phyloP scores from a whole-genome alignment of 2,888 invertebrate genomes.

The Entomobrya multifasciata region DNA sequence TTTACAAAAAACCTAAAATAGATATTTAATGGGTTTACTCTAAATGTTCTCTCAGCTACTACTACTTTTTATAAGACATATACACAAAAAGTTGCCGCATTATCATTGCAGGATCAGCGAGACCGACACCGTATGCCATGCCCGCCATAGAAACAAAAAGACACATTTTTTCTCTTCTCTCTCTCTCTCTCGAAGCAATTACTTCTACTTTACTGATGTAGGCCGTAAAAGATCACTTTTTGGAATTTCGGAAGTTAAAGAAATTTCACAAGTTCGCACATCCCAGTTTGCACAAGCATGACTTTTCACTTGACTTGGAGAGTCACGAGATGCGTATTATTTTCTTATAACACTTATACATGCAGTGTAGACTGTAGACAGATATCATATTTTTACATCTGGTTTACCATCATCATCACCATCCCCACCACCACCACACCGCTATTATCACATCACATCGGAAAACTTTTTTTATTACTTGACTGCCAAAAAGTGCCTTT shows the following conservation, averaged over 20 bases:
- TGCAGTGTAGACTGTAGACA: background rate
- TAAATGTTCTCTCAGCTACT: too few relatives aligned
- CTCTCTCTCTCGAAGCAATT: background rate
- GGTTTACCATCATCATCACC: background rate
- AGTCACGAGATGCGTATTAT: background rate
- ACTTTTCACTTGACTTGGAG: too few relatives aligned
- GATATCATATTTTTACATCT: slow-evolving; percentile 28
- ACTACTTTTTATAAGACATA: too few relatives aligned
- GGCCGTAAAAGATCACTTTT: slow-evolving; percentile 30
- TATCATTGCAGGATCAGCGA: too few relatives aligned
- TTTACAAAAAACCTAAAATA: too few relatives aligned
- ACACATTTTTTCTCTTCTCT: too few relatives aligned
- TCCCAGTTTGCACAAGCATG: background rate
- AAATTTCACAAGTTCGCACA: slow-evolving; percentile 46
- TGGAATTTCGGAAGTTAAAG: slow-evolving; percentile 35
- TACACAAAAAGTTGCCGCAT: background rate
- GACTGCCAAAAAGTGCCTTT: slow-evolving; percentile 14
- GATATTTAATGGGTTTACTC: too few relatives aligned
- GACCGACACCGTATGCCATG: too few relatives aligned
- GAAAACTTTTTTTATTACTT: slow-evolving; percentile 27
- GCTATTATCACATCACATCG: slow-evolving; percentile 34
- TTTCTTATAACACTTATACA: too few relatives aligned
- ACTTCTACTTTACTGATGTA: background rate
- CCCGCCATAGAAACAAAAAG: too few relatives aligned
- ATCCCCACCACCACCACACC: background rate